Conservation (phyloP, 35 echinoderm and acorn worm genomes). For the Patiria miniata region DNA sequence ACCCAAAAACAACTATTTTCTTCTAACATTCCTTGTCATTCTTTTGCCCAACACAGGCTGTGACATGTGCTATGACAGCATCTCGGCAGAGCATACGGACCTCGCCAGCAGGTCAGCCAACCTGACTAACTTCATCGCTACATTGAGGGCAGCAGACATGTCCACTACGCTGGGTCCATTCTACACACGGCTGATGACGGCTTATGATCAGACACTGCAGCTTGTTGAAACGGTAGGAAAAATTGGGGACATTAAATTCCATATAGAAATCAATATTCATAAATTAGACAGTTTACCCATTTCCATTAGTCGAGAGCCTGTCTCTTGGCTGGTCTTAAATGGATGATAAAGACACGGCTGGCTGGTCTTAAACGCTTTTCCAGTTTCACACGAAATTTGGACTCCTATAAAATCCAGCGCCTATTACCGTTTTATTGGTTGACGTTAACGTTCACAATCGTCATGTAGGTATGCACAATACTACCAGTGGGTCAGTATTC, state of each 20-base stretch:
- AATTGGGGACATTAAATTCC: background rate
- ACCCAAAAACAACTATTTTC: too few relatives aligned
- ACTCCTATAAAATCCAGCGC: too few relatives aligned
- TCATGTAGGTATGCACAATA: too few relatives aligned
- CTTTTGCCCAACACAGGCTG: conserved; percentile 53
- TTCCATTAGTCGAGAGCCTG: too few relatives aligned
- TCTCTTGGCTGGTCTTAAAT: too few relatives aligned
- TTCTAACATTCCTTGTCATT: background rate
- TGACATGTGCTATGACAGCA: conserved; percentile 77
- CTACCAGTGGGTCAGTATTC: too few relatives aligned
- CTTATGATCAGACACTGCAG: conserved; percentile 49
- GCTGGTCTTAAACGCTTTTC: too few relatives aligned
- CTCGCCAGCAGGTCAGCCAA: background rate
- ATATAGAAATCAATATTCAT: too few relatives aligned
- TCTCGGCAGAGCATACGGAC: conserved; percentile 40
- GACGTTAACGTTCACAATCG: too few relatives aligned
- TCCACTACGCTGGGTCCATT: conserved; percentile 49
- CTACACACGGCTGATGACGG: conserved; percentile 46
- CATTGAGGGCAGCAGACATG: conserved; percentile 38
- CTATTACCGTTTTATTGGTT: background rate
- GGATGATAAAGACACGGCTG: too few relatives aligned
- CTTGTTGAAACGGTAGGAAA: conserved; percentile 70
- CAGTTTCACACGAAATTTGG: too few relatives aligned
- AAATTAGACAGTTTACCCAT: too few relatives aligned
- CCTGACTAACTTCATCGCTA: conserved; percentile 38